Base-by-base conservation (phyloP, 2,797 vertebrate genomes). In the Lacerta viridis region DNA sequence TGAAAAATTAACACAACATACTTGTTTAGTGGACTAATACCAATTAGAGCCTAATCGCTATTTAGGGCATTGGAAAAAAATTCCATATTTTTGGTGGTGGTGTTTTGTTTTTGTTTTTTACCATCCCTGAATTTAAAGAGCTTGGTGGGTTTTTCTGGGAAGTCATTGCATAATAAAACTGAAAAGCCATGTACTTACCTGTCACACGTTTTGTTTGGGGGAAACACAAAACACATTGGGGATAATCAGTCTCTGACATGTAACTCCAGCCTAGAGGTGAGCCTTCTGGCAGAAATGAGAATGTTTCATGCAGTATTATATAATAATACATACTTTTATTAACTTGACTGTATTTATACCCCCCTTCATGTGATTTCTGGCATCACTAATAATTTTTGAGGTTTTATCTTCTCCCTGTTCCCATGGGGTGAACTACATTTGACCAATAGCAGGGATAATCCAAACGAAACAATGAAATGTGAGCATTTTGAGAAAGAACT, bases 351-450 rank as follows among this genome's bases (percentile, higher is more conserved):
- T 18, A 18, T 78, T 36, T 69, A 79, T 55, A n/a, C n/a, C 8
- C 46, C 23, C 13, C 17, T 59, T n/a, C 36, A 23, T 78, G 13
- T 76, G 33, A 39, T 68, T 39, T 79, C 29, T 64, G 68, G 33
- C 11, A 10, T 36, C 29, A 59, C 7, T 66, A 88, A 1, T 0
- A 79, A 66, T 87, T 89, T 66, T 5, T 50, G 36, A 86, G 80
- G 72, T 66, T 61, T 90, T 93, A 84, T 88, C 29, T 83, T 84
- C 46, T 86, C 80, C 80, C 17, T 23, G 23, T 74, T 66, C 25
- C 7, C 8, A 1, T 80, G 25, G 7, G 43, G 33, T 92, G 88
- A 95, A 94, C 75, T 86, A 66, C 90, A 87, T 69, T 88, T 68
- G 3, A 84, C 90, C 89, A 0, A 83, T 93, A 92, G 59, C 76